Conservation (phyloP, 2,797 vertebrate genomes). For the Bradypodion ventrale region DNA sequence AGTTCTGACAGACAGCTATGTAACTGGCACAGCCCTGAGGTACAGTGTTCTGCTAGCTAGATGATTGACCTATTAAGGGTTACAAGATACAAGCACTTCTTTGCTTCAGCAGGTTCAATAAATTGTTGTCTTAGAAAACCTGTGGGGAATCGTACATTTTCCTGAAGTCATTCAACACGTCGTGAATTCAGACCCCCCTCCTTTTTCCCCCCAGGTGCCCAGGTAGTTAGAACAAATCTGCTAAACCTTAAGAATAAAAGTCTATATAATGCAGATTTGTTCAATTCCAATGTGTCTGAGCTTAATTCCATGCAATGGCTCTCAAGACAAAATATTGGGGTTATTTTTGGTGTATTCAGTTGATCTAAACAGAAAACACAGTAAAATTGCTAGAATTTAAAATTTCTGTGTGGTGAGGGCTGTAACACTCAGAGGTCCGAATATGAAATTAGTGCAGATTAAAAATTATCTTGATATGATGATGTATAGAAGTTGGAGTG, state of each 20-base stretch:
- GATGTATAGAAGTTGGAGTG: not conserved
- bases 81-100: too few relatives aligned
- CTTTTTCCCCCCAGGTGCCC: not conserved
- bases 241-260: not conserved
- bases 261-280: fast-evolving
- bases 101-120: not conserved
- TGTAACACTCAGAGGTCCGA: not conserved
- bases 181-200: not conserved
- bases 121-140: not conserved
- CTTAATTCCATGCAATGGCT: not conserved
- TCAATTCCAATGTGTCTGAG: conserved; percentile 19
- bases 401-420: too few relatives aligned
- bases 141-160: not conserved
- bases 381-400: too few relatives aligned
- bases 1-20: not conserved
- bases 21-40: not conserved
- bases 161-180: fast-evolving
- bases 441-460: not conserved
- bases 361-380: too few relatives aligned
- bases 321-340: too few relatives aligned
- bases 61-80: not conserved
- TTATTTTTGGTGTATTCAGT: too few relatives aligned
- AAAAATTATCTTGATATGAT: not conserved
- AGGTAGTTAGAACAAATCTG: not conserved
- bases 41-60: not conserved